A percentile compares a stretch with the other conserved stretches of the same genome.
Evolutionary conservation across 2,888 invertebrate genomes (phyloP).

Genomic region (Brachyptera putata): DNA sequence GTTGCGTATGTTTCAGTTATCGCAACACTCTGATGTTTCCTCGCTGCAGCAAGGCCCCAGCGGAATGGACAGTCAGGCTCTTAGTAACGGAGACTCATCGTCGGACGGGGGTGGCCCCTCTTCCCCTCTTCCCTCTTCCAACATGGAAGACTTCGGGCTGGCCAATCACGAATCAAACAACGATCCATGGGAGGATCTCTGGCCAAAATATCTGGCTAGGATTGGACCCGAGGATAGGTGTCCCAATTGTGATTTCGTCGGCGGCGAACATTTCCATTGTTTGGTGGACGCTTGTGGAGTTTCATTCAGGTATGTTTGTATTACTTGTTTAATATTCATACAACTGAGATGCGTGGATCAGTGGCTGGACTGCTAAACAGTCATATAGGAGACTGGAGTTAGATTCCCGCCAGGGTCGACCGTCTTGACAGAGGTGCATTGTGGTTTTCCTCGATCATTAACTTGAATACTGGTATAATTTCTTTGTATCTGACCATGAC

Average conservation of each 20-base stretch:
- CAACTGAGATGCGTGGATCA: too few relatives aligned
- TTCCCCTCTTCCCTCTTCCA: not conserved
- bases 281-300: constrained; percentile 71
- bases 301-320: constrained; percentile 56
- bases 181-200: constrained; percentile 48
- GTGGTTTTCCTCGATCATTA: too few relatives aligned
- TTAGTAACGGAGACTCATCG: constrained; percentile 35
- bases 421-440: too few relatives aligned
- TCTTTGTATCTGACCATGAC: too few relatives aligned
- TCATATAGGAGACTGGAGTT: too few relatives aligned
- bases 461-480: too few relatives aligned
- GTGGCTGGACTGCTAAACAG: too few relatives aligned
- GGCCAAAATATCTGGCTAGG: constrained; percentile 55
- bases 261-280: constrained; percentile 85
- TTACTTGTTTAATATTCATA: not conserved
- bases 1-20: constrained; percentile 25
- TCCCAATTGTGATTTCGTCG: constrained; percentile 56
- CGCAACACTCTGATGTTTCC: constrained; percentile 29
- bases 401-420: too few relatives aligned
- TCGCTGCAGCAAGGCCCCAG: constrained; percentile 29
- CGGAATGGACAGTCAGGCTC: constrained; percentile 25
- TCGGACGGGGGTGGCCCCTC: constrained; percentile 8
- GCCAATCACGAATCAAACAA: not conserved
- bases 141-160: constrained; percentile 23
- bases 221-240: constrained; percentile 43